Base-by-base conservation (phyloP, 2,888 invertebrate species). In the Neria commutata region DNA sequence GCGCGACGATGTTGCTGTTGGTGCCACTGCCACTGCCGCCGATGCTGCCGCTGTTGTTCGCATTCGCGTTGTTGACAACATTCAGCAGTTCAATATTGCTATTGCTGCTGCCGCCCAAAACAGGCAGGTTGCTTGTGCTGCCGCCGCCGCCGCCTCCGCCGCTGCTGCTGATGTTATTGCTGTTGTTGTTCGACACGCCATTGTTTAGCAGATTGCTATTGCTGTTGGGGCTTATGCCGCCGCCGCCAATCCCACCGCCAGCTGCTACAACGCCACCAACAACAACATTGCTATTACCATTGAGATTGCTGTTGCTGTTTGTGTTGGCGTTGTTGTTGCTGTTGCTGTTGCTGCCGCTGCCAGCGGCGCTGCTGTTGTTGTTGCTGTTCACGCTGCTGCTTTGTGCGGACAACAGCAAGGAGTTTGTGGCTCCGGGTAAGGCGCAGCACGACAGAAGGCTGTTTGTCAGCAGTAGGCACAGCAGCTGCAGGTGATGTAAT, bases 1-100 rank as follows among this genome's bases (percentile, higher is more conserved):
- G 59, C 45, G 67, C 68, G 6, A 67, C 63, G 49, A 73, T 64
- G 3, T 66, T 69, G 17, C 66, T 67, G 58, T 67, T 73, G 55
- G 66, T 75, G 60, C 50, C 61, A 47, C n/a, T 60, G 59, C 16
- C 56, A 34, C 19, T 54, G 29, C 42, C 33, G 42, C 57, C 26
- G 46, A 60, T 57, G 51, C 58, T 62, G 42, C 56, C 49, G 34
- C 58, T 62, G 25, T 42, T 40, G 45, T 53, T 60, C 3, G 53
- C 57, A 3, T 56, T 29, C 24, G 56, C 47, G 42, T 53, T 56
- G 46, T 58, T 63, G 25, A 50, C 60, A 49, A 57, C 63, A 47
- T 48, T 51, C 14, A 58, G 53, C 60, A 65, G 5, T n/a, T 45
- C 21, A 14, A 26, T 16, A 21, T 58, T 48, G 42, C 16, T 34